phyloP scores from a whole-genome alignment of 53 echinoderm and acorn worm species.

The Holothuria scabra region DNA sequence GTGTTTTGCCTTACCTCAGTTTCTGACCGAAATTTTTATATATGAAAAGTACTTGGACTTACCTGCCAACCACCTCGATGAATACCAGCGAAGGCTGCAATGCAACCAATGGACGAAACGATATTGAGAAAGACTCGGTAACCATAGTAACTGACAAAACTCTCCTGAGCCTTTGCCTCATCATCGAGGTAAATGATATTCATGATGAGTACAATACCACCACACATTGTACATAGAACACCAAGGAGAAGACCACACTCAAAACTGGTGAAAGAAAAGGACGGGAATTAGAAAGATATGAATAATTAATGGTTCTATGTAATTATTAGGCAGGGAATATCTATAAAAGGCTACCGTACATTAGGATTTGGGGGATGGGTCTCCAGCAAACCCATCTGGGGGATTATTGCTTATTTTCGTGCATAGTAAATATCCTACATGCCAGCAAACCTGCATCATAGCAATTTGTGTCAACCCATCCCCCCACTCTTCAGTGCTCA shows the following conservation, averaged over 20 bases:
- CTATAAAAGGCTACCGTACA: too few relatives aligned
- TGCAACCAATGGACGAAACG: slow-evolving; percentile 79
- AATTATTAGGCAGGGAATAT: too few relatives aligned
- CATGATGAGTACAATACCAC: slow-evolving; percentile 90
- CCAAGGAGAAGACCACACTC: slow-evolving; percentile 89
- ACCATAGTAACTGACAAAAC: slow-evolving; percentile 91
- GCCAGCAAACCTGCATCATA: too few relatives aligned
- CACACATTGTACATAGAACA: slow-evolving; percentile 93
- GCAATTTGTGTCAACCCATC: too few relatives aligned
- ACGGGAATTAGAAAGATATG: too few relatives aligned
- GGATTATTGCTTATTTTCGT: too few relatives aligned
- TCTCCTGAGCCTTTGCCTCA: slow-evolving; percentile 77
- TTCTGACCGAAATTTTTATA: not conserved
- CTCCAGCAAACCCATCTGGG: too few relatives aligned
- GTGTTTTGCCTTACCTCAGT: not conserved
- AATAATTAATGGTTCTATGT: too few relatives aligned
- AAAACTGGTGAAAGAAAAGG: slow-evolving; percentile 58
- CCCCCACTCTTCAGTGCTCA: too few relatives aligned
- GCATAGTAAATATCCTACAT: too few relatives aligned
- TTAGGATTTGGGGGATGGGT: too few relatives aligned
- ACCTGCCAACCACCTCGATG: slow-evolving; percentile 94
- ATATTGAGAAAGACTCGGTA: slow-evolving; percentile 92
- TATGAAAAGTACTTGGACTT: not conserved
- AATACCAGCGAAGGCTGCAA: slow-evolving; percentile 79
- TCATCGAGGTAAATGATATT: slow-evolving; percentile 92